phyloP scores from a whole-genome alignment of 2,113 vertebrate genomes.

The Eurystomus gularis region DNA sequence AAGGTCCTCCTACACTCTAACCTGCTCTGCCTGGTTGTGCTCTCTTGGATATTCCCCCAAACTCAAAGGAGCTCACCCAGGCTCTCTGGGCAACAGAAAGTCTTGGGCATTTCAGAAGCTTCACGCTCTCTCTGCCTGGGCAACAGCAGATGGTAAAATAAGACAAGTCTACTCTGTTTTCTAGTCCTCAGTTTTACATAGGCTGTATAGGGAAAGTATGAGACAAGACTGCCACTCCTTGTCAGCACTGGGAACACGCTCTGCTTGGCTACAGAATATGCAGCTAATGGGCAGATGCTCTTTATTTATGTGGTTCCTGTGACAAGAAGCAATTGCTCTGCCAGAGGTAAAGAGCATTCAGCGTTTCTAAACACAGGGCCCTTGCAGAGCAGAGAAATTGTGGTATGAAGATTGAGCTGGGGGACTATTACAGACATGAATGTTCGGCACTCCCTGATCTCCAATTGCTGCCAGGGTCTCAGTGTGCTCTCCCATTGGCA shows the following conservation, averaged over 20 bases:
- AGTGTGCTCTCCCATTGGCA: not conserved
- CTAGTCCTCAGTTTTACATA: not conserved
- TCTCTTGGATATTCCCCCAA: not conserved
- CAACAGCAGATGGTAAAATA: not conserved
- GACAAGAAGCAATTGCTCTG: not conserved
- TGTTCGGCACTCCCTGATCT: not conserved
- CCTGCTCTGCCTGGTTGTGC: not conserved
- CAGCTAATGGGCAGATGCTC: not conserved
- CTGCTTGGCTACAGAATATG: not conserved
- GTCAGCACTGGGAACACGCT: not conserved
- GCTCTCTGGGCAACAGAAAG: not conserved
- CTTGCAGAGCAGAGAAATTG: not conserved
- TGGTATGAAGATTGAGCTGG: not conserved
- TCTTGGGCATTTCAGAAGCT: not conserved
- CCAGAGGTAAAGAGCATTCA: accelerated
- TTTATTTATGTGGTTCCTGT: not conserved
- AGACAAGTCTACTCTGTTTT: not conserved
- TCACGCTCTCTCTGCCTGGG: not conserved
- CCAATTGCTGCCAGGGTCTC: not conserved
- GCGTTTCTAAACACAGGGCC: not conserved
- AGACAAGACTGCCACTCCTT: constrained; percentile 29
- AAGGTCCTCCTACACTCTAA: not conserved
- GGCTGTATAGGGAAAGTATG: not conserved
- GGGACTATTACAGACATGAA: not conserved
- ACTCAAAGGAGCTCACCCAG: not conserved